Conservation (phyloP, 2,113 vertebrate genomes). For the Pithys albifrons region DNA sequence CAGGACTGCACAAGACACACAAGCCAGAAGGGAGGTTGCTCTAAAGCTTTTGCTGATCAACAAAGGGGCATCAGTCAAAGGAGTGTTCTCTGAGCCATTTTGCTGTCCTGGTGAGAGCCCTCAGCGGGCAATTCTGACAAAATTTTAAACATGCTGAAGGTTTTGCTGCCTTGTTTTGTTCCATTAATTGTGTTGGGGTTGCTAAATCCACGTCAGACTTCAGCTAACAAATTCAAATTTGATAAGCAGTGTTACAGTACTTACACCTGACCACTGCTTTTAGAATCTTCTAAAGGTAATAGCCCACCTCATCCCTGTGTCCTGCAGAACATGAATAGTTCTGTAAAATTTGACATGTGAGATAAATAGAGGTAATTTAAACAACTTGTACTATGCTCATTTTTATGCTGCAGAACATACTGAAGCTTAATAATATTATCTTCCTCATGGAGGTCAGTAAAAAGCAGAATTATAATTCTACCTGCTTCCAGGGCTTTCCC, state of each 20-base stretch:
- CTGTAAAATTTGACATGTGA: background rate
- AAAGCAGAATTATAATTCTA: slow-evolving; percentile 2
- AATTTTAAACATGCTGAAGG: background rate
- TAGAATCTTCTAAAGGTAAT: background rate
- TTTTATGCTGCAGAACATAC: background rate
- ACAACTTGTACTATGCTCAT: background rate
- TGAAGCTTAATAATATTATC: slow-evolving; percentile 1
- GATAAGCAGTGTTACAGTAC: background rate
- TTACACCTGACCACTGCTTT: background rate
- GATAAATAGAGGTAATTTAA: slow-evolving; percentile 27
- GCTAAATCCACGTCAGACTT: background rate
- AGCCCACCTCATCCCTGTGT: background rate
- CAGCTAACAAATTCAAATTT: background rate
- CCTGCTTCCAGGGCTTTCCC: background rate
- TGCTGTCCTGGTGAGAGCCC: background rate
- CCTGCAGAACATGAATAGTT: background rate
- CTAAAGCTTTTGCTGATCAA: background rate
- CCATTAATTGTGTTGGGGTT: background rate
- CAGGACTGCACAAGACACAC: background rate
- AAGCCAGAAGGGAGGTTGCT: background rate
- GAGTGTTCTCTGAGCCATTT: background rate
- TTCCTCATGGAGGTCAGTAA: slow-evolving; percentile 11
- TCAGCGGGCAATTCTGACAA: background rate
- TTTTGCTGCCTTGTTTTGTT: background rate
- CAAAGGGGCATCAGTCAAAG: background rate